Percentiles rank a stretch among this genome's conserved stretches.
Evolutionary conservation across 1,140 invertebrate species (phyloP).

Genomic region (Antheraea mylitta): DNA sequence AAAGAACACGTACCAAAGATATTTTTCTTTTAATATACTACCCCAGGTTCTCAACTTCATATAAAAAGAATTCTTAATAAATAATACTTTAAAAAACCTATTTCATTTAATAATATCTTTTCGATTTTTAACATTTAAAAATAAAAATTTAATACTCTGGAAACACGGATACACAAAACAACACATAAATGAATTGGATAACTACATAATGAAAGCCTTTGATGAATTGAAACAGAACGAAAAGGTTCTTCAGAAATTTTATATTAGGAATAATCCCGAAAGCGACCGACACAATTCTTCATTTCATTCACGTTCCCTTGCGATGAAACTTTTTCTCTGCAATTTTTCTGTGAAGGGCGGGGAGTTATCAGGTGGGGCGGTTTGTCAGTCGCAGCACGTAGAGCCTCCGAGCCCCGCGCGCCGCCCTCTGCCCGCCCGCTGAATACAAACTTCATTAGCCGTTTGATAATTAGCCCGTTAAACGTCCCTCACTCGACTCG

Average conservation of each 20-base stretch:
- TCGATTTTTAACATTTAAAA: no score
- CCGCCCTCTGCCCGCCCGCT: slow-evolving; percentile 60
- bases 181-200: not conserved
- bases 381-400: slow-evolving; percentile 74
- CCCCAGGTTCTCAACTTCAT: no score
- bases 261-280: slow-evolving; percentile 74
- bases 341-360: slow-evolving; percentile 76
- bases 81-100: no score
- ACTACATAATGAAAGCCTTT: slow-evolving; percentile 41
- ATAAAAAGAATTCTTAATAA: no score
- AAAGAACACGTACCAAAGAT: no score
- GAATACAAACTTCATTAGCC: slow-evolving; percentile 79
- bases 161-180: not conserved
- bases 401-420: slow-evolving; percentile 49
- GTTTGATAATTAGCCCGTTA: slow-evolving; percentile 80
- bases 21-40: no score
- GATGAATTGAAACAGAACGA: slow-evolving; percentile 73
- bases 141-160: no score
- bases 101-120: no score
- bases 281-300: slow-evolving; percentile 76
- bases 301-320: slow-evolving; percentile 77
- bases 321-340: slow-evolving; percentile 79
- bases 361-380: slow-evolving; percentile 74
- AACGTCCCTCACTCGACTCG: slow-evolving; percentile 70
- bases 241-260: slow-evolving; percentile 67